phyloP scores from a whole-genome alignment of 2,113 vertebrate species.

The Caranx melampygus region DNA sequence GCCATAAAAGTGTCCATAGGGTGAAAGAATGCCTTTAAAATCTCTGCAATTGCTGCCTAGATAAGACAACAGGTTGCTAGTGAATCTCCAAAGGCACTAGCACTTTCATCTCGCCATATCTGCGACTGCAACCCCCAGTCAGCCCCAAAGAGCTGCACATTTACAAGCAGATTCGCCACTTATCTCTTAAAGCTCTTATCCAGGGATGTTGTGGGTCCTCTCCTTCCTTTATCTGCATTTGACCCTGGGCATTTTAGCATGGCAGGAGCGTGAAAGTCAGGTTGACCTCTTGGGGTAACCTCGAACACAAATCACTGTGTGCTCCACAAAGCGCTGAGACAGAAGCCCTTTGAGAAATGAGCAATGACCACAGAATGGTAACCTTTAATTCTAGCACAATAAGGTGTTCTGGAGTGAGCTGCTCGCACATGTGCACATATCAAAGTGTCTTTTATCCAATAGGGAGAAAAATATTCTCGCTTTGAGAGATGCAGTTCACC shows the following conservation, averaged over 20 bases:
- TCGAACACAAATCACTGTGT: slow-evolving; percentile 66
- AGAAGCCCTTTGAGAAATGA: slow-evolving; percentile 58
- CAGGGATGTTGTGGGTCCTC: slow-evolving; percentile 38
- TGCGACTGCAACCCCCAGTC: slow-evolving; percentile 1
- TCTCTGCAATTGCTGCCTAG: slow-evolving; percentile 26
- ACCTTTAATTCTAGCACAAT: slow-evolving; percentile 60
- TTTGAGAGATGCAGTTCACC: slow-evolving; percentile 15
- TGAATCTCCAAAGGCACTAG: slow-evolving; percentile 20
- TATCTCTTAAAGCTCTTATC: slow-evolving; percentile 69
- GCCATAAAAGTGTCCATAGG: slow-evolving; percentile 49
- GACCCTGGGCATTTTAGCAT: slow-evolving; percentile 60
- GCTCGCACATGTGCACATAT: slow-evolving; percentile 17
- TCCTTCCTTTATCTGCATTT: slow-evolving; percentile 70
- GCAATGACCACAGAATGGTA: slow-evolving; percentile 52
- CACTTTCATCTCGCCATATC: slow-evolving; percentile 58
- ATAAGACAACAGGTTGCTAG: slow-evolving; percentile 64
- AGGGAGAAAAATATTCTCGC: background rate
- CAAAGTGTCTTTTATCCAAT: slow-evolving; percentile 25
- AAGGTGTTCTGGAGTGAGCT: slow-evolving; percentile 16
- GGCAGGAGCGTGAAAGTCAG: slow-evolving; percentile 60
- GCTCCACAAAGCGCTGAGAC: slow-evolving; percentile 45
- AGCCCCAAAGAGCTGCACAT: slow-evolving; percentile 22
- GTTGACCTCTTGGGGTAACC: slow-evolving; percentile 73
- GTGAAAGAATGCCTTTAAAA: slow-evolving; percentile 46
- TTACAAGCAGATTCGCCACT: slow-evolving; percentile 68